Conservation (phyloP, 2,113 vertebrate species). For the Genyomyrus donnyi region DNA sequence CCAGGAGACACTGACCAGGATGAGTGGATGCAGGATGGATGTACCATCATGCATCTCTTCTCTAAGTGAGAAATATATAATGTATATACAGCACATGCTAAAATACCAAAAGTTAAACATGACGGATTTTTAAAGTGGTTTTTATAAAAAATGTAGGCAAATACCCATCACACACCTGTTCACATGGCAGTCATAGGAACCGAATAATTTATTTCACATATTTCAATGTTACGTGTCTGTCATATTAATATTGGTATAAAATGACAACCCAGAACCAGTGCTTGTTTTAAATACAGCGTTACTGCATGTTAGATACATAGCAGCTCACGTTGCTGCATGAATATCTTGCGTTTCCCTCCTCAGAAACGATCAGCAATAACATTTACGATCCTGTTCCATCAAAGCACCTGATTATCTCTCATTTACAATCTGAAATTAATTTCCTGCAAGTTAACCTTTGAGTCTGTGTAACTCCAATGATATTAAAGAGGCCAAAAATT, state of each 20-base stretch:
- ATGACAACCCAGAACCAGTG: background rate
- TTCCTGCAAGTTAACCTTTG: slow-evolving; percentile 14
- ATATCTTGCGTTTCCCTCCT: background rate
- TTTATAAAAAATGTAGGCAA: background rate
- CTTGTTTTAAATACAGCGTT: background rate
- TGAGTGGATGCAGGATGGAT: background rate
- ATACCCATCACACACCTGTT: background rate
- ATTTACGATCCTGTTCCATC: background rate
- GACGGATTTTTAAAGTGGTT: background rate
- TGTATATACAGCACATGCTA: background rate
- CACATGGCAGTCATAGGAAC: background rate
- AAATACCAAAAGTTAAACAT: background rate
- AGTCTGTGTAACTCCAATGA: background rate
- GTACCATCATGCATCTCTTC: background rate
- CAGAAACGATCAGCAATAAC: background rate
- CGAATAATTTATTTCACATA: background rate
- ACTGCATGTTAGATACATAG: background rate
- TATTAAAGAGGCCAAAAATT: background rate
- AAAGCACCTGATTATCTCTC: background rate
- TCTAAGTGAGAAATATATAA: background rate
- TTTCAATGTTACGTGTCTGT: background rate
- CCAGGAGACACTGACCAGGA: background rate
- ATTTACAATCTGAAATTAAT: slow-evolving; percentile 12
- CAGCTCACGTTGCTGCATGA: background rate
- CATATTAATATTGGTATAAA: background rate